Evolutionary conservation across 2,797 vertebrate genomes (phyloP), one percentile per base, ranked within the genome.

Genomic region (Falco biarmicus): DNA sequence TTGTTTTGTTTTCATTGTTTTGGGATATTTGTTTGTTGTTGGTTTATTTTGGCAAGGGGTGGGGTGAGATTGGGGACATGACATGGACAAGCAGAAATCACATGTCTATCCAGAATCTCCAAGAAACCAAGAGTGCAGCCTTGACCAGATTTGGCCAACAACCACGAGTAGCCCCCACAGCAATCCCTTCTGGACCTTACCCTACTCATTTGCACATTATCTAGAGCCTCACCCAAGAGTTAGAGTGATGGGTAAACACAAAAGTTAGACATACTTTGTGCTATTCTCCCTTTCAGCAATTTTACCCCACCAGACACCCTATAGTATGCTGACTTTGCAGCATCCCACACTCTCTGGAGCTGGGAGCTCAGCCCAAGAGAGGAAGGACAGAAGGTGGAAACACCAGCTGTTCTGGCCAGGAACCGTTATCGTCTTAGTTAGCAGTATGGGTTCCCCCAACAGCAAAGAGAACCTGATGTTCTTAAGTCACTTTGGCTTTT

Each of bases 311-410:
- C 5, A 6, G 14, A 57, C 11, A 21, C 4, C 11, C 45, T 29
- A 1, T 0, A 15, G 6, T 1, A 34, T 6, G 3, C 10, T 0
- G 3, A 5, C 13, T 47, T 37, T 32, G 2, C 64, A 17, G 0
- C 10, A 9, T 31, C 31, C 66, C 32, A 9, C 0, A 0, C 53
- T 50, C 24, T 29, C 73, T 68, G 69, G n/a, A 45, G 12, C 0
- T 6, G 4, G 22, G 63, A 68, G 14, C 37, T 91, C 69, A 51
- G 48, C 15, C 2, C 3, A 1, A 18, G 79, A 3, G 3, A 39
- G 11, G 32, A 29, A 60, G 15, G 50, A 51, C 45, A 37, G 45
- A 25, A 21, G 2, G 14, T 50, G 41, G 29, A 9, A 82, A 26
- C 0, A 0, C 6, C 26, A 24, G 3, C n/a, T 11, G 24, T 81